These are phyloP conservation scores for Neomorphus geoffroyi DNA, from an alignment of 2,797 vertebrate species.

Conservation along the genomic window DNA sequence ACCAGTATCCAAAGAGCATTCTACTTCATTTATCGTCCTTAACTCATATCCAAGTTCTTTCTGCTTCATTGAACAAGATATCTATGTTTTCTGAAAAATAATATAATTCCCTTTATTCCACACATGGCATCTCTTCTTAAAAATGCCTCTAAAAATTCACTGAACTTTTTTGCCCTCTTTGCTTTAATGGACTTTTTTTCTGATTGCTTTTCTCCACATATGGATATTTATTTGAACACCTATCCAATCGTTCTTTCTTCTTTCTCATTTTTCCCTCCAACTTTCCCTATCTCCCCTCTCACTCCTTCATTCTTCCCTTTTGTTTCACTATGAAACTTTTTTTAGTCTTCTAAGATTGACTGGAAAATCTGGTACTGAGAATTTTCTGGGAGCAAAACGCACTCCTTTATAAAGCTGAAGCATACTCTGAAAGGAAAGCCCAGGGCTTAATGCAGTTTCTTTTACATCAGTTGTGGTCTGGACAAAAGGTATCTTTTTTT, in stretches of 20 bases:
- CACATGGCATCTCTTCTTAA: neutral
- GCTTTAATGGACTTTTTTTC: neutral
- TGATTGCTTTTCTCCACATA: neutral
- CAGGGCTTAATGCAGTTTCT: conserved; percentile 45
- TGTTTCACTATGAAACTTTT: neutral
- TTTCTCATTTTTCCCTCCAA: neutral
- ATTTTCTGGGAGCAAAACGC: neutral
- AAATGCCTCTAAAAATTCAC: neutral
- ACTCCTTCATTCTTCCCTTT: neutral
- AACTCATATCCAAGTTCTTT: neutral
- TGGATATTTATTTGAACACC: neutral
- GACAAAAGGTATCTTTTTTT: conserved; percentile 31
- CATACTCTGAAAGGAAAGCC: conserved; percentile 13
- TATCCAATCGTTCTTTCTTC: neutral
- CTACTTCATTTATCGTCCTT: neutral
- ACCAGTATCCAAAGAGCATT: neutral
- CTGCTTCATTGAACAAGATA: conserved; percentile 9
- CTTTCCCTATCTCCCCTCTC: neutral
- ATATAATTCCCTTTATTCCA: neutral
- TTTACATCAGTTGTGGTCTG: conserved; percentile 12
- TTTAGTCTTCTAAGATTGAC: neutral
- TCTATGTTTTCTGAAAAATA: neutral
- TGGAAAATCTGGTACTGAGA: neutral
- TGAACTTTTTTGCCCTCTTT: neutral
- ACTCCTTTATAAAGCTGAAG: neutral